Evolutionary conservation across 2,113 vertebrate genomes (phyloP).

Genomic region (Rhinoderma darwinii): DNA sequence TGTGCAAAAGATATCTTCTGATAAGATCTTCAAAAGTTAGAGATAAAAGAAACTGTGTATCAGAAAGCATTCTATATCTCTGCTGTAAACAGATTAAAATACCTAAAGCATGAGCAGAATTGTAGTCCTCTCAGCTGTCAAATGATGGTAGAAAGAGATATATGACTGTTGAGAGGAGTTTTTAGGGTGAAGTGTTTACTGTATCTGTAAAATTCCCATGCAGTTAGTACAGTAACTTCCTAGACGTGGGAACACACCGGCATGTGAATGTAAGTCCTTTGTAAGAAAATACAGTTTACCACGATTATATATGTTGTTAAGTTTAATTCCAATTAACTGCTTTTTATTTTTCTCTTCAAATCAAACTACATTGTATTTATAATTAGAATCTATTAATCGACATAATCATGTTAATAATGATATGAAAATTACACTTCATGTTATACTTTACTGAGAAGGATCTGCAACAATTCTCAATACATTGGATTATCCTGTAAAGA

Average conservation of each 20-base stretch:
- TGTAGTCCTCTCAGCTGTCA: background rate
- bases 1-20: background rate
- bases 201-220: slow-evolving; percentile 39
- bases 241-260: slow-evolving; percentile 8
- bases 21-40: background rate
- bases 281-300: background rate
- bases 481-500: too few relatives aligned
- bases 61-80: background rate
- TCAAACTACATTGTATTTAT: too few relatives aligned
- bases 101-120: background rate
- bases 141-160: slow-evolving; percentile 18
- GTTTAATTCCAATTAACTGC: background rate
- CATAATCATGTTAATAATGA: too few relatives aligned
- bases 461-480: too few relatives aligned
- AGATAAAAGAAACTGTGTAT: background rate
- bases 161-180: slow-evolving; percentile 34
- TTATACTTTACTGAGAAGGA: background rate
- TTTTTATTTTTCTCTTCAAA: background rate
- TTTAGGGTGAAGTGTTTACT: slow-evolving; percentile 38
- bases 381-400: too few relatives aligned
- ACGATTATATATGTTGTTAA: background rate
- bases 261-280: background rate
- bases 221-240: slow-evolving; percentile 20
- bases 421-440: background rate
- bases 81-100: background rate